Evolutionary conservation across 2,888 invertebrate species (phyloP), one percentile per base, ranked within the genome.

Genomic region (Epsilonema sp.): DNA sequence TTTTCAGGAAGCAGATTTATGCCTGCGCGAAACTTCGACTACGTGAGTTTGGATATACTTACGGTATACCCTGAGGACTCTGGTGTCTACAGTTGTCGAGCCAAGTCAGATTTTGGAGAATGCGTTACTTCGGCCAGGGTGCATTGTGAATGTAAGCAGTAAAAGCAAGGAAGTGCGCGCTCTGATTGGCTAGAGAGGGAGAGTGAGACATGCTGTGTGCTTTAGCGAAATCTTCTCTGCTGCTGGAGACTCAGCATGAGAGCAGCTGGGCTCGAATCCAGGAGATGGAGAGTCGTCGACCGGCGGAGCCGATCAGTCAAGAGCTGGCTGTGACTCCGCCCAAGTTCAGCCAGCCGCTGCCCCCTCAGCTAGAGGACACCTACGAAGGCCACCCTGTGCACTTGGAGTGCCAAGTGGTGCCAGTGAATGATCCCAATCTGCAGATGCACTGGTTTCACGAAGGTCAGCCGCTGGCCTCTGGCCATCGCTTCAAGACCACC

Each of bases 351-450:
- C 54, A 56, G 25, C 58, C 55, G 13, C 51, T 64, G 45, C 82
- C 89, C 54, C 70, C 74, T 48, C 81, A 83, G 60, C 75, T 84
- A 3, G 78, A 80, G 2, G 80, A 80, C 65, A 70, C 92, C 50
- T 80, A 81, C 47, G 70, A 97, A 71, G 82, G 86, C 25, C 89
- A 92, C 67, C 78, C 83, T 0, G 78, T 89, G 2, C 79, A 86
- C 52, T 89, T 97, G 59, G 92, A 94, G 68, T 90, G 89, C 62
- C 78, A 82, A 55, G 83, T 97, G n/a, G 84, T 87, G 64, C 89
- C 89, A 1, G 79, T 80, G 3, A 81, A 82, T 49, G 89, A 90
- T 67, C 76, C 85, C 16, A 76, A 80, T 0, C 82, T 90, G 80
- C 75, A 47, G 49, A 83, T 87, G 54, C 87, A 89, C 64, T 90